A percentile compares a stretch with the other conserved stretches of the same genome.
phyloP scores from a whole-genome alignment of 2,113 vertebrate genomes.

The Ictalurus furcatus region DNA sequence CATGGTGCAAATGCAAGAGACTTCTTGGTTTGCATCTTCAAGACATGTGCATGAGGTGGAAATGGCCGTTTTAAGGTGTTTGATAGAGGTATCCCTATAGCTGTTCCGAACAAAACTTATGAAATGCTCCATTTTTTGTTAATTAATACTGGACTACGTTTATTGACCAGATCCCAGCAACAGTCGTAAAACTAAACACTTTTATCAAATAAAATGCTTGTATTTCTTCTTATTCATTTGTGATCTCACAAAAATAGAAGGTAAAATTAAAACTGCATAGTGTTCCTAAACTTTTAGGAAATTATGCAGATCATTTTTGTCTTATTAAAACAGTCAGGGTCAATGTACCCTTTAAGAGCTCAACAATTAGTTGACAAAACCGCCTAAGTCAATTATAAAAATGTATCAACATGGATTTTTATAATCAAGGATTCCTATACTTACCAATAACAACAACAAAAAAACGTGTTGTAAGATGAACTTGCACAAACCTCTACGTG shows the following conservation, averaged over 20 bases:
- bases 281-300: neutral
- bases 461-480: neutral
- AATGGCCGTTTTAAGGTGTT: neutral
- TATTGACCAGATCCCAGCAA: conserved; percentile 70
- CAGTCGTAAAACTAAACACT: conserved; percentile 72
- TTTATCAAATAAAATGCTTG: conserved; percentile 71
- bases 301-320: neutral
- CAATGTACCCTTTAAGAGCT: neutral
- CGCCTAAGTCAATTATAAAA: neutral
- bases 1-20: neutral
- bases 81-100: neutral
- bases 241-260: neutral
- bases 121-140: too few relatives aligned
- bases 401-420: neutral
- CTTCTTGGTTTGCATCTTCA: neutral
- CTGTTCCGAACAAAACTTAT: neutral
- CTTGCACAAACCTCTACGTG: neutral
- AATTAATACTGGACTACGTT: too few relatives aligned
- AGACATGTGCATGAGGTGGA: neutral
- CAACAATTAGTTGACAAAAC: neutral
- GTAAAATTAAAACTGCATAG: neutral
- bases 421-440: neutral
- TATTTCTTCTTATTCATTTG: conserved; percentile 51
- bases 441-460: neutral
- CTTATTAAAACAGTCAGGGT: neutral